Evolutionary conservation across 2,113 vertebrate species (phyloP).

Genomic region (Ciconia maguari): DNA sequence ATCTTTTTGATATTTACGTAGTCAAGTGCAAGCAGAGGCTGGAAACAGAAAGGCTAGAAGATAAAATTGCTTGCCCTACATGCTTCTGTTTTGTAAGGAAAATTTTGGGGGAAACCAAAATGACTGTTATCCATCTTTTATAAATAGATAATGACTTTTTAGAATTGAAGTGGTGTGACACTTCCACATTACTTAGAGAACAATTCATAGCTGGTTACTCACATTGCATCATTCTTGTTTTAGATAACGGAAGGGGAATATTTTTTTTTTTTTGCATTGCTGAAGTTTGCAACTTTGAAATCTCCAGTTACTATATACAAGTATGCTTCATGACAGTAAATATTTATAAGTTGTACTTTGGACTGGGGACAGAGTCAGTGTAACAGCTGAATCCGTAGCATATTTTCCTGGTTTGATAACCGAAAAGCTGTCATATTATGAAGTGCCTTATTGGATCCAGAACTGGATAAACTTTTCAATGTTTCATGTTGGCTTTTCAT

Average conservation of each 20-base stretch:
- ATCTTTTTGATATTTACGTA: constrained; percentile 50
- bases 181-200: neutral
- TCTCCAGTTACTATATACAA: neutral
- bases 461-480: neutral
- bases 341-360: neutral
- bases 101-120: neutral
- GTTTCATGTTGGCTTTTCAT: neutral
- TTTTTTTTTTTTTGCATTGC: neutral
- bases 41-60: neutral
- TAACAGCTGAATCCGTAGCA: neutral
- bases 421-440: neutral
- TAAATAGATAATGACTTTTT: neutral
- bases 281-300: neutral
- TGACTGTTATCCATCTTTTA: neutral
- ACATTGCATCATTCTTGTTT: neutral
- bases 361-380: neutral
- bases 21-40: neutral
- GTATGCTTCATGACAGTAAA: neutral
- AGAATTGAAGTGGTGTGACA: neutral
- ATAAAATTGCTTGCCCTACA: neutral
- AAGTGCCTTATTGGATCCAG: neutral
- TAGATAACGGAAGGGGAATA: neutral
- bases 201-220: neutral
- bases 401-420: neutral
- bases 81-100: neutral